A percentile compares a stretch with the other conserved stretches of the same genome.
Evolutionary conservation across 2,797 vertebrate genomes (phyloP).

Genomic region (Apogon talboti): DNA sequence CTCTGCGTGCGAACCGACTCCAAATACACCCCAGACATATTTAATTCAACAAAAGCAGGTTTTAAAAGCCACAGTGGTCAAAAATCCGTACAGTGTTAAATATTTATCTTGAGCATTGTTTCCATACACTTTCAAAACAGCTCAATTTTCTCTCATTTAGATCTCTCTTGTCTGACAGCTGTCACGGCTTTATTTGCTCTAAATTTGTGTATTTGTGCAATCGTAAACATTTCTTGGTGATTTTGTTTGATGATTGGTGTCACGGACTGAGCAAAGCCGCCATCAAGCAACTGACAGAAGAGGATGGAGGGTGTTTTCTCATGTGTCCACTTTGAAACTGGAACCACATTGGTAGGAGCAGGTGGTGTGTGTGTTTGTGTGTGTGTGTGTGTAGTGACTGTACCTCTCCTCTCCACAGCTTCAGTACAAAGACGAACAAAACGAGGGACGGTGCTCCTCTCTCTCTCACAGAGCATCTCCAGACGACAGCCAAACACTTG

Average conservation of each 20-base stretch:
- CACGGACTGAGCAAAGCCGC: conserved; percentile 26
- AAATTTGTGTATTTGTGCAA: conserved; percentile 23
- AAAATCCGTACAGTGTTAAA: conserved; percentile 49
- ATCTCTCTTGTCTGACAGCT: conserved; percentile 63
- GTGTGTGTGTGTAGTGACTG: conserved; percentile 15
- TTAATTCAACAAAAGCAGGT: conserved; percentile 57
- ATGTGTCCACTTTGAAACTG: conserved; percentile 22
- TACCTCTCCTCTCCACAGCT: conserved; percentile 91
- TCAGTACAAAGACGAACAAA: conserved; percentile 91
- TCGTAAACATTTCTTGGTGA: conserved; percentile 36
- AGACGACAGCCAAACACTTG: conserved; percentile 94
- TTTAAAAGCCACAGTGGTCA: conserved; percentile 39
- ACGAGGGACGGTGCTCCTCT: conserved; percentile 87
- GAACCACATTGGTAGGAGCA: conserved; percentile 34
- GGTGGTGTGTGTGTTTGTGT: conserved; percentile 9
- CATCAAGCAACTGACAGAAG: conserved; percentile 29
- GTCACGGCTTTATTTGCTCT: conserved; percentile 40
- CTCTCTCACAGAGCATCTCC: conserved; percentile 91
- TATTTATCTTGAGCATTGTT: conserved; percentile 59
- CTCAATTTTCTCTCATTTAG: conserved; percentile 71
- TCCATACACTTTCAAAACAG: conserved; percentile 50
- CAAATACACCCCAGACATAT: conserved; percentile 36
- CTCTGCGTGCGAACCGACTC: neutral
- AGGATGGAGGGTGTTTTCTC: conserved; percentile 23
- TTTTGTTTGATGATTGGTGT: conserved; percentile 39